Percentiles rank a stretch among this genome's conserved stretches.
phyloP scores from a whole-genome alignment of 37 sponge, comb jelly and placozoan species.

The Beroe forskalii region DNA sequence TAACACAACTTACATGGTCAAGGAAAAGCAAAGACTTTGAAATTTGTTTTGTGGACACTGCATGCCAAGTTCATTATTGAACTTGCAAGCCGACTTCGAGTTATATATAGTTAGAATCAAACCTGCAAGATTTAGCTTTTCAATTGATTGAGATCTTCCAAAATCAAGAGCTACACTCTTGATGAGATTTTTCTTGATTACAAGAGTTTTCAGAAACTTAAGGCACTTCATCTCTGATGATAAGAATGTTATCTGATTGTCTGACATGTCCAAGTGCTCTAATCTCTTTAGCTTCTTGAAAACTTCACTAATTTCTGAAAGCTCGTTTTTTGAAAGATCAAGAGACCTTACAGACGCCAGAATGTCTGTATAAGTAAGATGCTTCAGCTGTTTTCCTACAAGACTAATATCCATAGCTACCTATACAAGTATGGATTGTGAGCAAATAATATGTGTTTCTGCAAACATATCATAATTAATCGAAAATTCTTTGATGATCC shows the following conservation, averaged over 20 bases:
- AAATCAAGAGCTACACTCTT: slow-evolving; percentile 63
- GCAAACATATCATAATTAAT: too few relatives aligned
- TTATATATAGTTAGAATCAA: too few relatives aligned
- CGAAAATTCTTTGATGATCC: too few relatives aligned
- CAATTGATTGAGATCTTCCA: slow-evolving; percentile 50
- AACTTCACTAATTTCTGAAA: neutral
- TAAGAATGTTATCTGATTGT: slow-evolving; percentile 44
- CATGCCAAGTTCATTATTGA: too few relatives aligned
- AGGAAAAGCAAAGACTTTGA: too few relatives aligned
- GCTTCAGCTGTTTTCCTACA: neutral
- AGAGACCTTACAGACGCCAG: slow-evolving; percentile 18
- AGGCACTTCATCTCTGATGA: slow-evolving; percentile 61
- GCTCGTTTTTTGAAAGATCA: slow-evolving; percentile 42
- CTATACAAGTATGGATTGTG: too few relatives aligned
- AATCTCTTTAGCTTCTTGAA: slow-evolving; percentile 20
- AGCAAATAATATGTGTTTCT: too few relatives aligned
- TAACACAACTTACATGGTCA: too few relatives aligned
- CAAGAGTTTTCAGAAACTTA: slow-evolving; percentile 28
- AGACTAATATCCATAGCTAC: slow-evolving; percentile 39
- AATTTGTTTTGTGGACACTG: too few relatives aligned
- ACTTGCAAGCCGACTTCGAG: too few relatives aligned
- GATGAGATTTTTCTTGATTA: slow-evolving; percentile 55
- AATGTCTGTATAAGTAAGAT: slow-evolving; percentile 38
- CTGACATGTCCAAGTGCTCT: slow-evolving; percentile 46
- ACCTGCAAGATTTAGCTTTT: slow-evolving; percentile 60